phyloP scores from a whole-genome alignment of 2,113 vertebrate genomes.

The Oreochromis aureus region DNA sequence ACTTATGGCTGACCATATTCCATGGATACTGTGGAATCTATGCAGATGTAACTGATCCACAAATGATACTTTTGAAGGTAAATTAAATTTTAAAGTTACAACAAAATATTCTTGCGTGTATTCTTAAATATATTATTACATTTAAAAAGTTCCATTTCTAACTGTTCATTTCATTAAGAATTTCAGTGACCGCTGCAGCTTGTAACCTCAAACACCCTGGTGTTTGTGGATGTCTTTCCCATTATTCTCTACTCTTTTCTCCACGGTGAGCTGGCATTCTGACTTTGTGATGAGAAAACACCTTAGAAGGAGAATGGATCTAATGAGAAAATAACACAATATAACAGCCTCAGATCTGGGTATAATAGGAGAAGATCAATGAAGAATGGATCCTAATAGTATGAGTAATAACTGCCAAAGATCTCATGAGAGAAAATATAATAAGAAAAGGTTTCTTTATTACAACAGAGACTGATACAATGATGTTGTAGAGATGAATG shows the following conservation, averaged over 20 bases:
- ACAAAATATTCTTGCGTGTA: neutral
- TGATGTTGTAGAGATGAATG: neutral
- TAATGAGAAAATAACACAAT: slow-evolving; percentile 38
- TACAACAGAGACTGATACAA: neutral
- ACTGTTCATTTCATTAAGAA: neutral
- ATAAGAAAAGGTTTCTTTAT: slow-evolving; percentile 8
- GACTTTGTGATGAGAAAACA: neutral
- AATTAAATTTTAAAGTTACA: neutral
- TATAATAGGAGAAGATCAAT: slow-evolving; percentile 26
- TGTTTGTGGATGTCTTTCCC: neutral
- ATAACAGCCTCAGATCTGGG: neutral
- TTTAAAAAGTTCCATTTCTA: neutral
- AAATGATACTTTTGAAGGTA: neutral
- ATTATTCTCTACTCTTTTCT: neutral
- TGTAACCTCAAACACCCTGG: neutral
- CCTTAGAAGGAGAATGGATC: neutral
- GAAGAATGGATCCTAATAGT: neutral
- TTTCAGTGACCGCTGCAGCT: neutral
- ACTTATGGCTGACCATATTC: neutral
- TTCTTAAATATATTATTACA: neutral
- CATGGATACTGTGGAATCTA: neutral
- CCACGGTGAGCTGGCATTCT: neutral
- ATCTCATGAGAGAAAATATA: neutral
- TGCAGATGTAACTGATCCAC: neutral
- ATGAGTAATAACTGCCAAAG: neutral